A percentile compares a stretch with the other conserved stretches of the same genome.
Evolutionary conservation across 2,888 invertebrate genomes (phyloP).

Genomic region (Camptogramma bilineatum): DNA sequence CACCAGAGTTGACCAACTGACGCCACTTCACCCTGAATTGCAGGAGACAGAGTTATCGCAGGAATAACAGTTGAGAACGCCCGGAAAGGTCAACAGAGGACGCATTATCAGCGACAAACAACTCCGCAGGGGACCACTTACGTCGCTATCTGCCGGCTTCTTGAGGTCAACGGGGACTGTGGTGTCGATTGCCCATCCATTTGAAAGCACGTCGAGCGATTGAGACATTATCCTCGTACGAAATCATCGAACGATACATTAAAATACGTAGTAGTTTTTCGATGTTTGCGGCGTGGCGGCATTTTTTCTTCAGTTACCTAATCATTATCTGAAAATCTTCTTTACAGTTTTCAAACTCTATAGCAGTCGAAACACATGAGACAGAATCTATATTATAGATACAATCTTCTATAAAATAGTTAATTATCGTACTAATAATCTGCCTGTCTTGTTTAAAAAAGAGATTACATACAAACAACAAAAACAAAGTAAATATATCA

Average conservation of each 20-base stretch:
- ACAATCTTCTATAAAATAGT: no score
- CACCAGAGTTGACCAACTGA: constrained; percentile 31
- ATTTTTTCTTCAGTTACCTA: constrained; percentile 30
- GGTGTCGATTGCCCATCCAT: constrained; percentile 81
- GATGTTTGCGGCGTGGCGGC: constrained; percentile 43
- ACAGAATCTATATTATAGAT: no score
- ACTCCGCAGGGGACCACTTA: constrained; percentile 81
- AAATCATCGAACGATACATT: constrained; percentile 24
- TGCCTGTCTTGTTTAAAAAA: no score
- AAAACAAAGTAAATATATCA: no score
- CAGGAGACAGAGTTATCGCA: constrained; percentile 44
- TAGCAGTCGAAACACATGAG: not conserved
- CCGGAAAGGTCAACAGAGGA: constrained; percentile 63
- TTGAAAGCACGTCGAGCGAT: constrained; percentile 62
- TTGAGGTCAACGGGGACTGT: constrained; percentile 76
- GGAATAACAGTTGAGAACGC: constrained; percentile 45
- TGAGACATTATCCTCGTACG: constrained; percentile 62
- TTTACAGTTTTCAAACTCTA: not conserved
- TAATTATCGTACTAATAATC: no score
- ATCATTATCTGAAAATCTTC: constrained; percentile 11
- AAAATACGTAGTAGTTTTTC: constrained; percentile 45
- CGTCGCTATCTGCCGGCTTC: constrained; percentile 72
- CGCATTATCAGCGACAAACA: constrained; percentile 73
- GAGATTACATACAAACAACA: no score
- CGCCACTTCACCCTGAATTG: constrained; percentile 35